Percentiles rank a stretch among this genome's conserved stretches.
These are phyloP conservation scores for Seladonia tumulorum DNA, from an alignment of 2,888 invertebrate species.

Conservation along the genomic window DNA sequence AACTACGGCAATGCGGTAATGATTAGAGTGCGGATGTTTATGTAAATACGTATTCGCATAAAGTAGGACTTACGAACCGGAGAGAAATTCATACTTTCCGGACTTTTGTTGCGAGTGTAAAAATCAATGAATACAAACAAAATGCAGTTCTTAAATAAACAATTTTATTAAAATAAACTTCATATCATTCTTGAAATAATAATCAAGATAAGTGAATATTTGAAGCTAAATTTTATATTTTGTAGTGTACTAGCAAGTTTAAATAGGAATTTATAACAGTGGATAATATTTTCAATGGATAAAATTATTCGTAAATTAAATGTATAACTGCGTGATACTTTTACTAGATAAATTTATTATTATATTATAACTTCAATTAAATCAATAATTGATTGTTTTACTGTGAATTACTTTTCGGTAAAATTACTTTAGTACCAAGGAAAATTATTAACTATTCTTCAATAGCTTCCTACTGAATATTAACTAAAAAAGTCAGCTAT, in stretches of 20 bases:
- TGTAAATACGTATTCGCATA: background rate
- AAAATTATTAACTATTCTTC: no score
- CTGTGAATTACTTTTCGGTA: no score
- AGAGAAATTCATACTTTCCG: background rate
- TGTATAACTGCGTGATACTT: no score
- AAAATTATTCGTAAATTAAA: background rate
- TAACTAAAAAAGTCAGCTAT: no score
- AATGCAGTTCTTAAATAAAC: no score
- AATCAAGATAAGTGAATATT: background rate
- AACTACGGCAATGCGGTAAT: constrained; percentile 6
- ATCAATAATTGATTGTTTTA: no score
- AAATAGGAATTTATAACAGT: background rate
- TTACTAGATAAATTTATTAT: no score
- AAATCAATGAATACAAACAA: background rate
- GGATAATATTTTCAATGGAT: background rate
- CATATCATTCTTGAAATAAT: no score
- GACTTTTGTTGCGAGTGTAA: background rate
- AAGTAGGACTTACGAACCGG: background rate
- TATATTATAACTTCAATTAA: no score
- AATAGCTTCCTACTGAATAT: no score
- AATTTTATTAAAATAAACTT: no score
- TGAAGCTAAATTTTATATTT: background rate
- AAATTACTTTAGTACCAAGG: no score
- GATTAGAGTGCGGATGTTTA: constrained; percentile 3
- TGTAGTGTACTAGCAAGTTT: background rate